Conservation (phyloP, 2,797 vertebrate genomes). For the Ctenochaetus hawaiiensis region DNA sequence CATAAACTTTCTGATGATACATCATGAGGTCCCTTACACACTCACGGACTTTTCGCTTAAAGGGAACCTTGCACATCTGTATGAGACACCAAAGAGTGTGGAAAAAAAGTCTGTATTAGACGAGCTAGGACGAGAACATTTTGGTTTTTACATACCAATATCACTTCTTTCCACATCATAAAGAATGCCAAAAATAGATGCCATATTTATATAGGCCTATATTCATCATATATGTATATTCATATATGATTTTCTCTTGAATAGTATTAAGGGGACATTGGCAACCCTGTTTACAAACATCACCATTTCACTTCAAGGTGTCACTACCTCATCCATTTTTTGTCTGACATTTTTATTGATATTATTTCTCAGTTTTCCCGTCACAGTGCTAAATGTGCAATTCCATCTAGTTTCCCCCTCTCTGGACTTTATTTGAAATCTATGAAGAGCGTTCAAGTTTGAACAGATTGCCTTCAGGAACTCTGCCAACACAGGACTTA, state of each 20-base stretch:
- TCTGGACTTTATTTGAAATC: conserved; percentile 67
- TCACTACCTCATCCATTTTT: conserved; percentile 55
- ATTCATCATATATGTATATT: conserved; percentile 62
- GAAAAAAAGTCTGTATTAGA: too few relatives aligned
- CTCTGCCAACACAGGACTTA: conserved; percentile 57
- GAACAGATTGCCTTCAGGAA: conserved; percentile 57
- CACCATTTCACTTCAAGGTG: conserved; percentile 70
- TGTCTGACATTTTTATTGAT: conserved; percentile 39
- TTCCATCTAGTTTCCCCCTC: conserved; percentile 49
- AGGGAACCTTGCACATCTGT: too few relatives aligned
- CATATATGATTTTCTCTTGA: conserved; percentile 72
- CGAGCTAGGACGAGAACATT: too few relatives aligned
- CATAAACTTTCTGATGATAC: too few relatives aligned
- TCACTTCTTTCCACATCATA: conserved; percentile 72
- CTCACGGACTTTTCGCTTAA: too few relatives aligned
- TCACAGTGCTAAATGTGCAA: conserved; percentile 76
- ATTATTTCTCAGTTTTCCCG: conserved; percentile 24
- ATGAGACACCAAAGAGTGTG: too few relatives aligned
- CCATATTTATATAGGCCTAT: conserved; percentile 42
- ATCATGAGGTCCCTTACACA: too few relatives aligned
- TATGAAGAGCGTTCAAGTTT: conserved; percentile 73
- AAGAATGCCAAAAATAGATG: conserved; percentile 83
- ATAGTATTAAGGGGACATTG: conserved; percentile 78
- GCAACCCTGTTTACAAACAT: conserved; percentile 80
- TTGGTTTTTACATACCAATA: conserved; percentile 47